Base-by-base conservation (phyloP, 1,140 invertebrate genomes). In the Anastrepha ludens region DNA sequence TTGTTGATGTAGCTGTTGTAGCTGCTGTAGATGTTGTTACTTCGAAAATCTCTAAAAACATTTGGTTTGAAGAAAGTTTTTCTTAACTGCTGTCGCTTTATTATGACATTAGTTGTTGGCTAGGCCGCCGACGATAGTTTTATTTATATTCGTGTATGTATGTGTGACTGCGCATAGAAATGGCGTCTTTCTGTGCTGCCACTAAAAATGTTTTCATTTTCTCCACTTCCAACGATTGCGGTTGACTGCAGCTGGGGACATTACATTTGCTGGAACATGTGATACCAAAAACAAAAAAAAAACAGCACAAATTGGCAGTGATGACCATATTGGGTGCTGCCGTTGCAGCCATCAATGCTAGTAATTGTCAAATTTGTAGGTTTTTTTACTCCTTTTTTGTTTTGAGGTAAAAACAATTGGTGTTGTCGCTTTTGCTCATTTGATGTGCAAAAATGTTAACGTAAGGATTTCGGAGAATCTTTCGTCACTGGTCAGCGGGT, bases 31-130 rank as follows among this genome's bases (percentile, higher is more conserved):
- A 44, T 78, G 11, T 55, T 50, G 11, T 20, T 78, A 11, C 6
- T 17, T 0, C 20, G 50, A 44, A 20, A 78, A 78, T 47, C 70
- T 0, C 17, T 58, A 55, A 81, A 55, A 81, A 81, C 20, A 81
- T 81, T 81, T 29, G 47, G 20, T 81, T 81, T 81, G 74, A 81
- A 55, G 74, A 81, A 81, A 81, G 74, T 81, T 81, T 81, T 81
- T 81, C 47, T 20, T 44, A 44, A 41, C 50, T 50, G 44, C 44
- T 81, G 74, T 81, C 74, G 47, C 47, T 81, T 50, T 81, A 55
- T 81, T 81, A 81, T 81, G 74, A 55, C 47, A 81, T 81, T 81
- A 81, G 74, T 81, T 81, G 74, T 58, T 81, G 11, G 44, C 55
- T 55, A 81, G 15, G 8, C 74, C 47, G 47, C 7, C n/a, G 8